Conservation (phyloP, 2,113 vertebrate species). For the Podocnemis expansa region DNA sequence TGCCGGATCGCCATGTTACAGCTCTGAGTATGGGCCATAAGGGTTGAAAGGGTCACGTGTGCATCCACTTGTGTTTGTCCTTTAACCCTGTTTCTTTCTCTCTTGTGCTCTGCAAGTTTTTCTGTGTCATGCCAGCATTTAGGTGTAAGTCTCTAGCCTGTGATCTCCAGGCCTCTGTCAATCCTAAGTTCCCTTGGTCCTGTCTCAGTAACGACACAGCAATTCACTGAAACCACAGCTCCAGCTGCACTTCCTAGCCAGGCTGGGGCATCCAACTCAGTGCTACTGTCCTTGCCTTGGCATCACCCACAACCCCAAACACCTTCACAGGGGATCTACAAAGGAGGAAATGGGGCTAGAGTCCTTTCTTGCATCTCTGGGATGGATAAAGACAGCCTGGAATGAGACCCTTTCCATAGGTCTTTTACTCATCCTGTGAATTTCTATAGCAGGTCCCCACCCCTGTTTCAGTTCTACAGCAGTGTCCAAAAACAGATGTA, state of each 20-base stretch:
- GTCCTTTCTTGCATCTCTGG: neutral
- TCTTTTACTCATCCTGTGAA: neutral
- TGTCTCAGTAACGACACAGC: no score
- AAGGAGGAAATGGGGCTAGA: neutral
- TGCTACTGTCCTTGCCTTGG: neutral
- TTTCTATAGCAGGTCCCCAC: neutral
- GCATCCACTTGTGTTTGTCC: neutral
- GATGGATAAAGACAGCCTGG: neutral
- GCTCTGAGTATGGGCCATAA: no score
- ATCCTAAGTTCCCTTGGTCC: no score
- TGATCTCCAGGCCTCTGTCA: no score
- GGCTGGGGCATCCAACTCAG: neutral
- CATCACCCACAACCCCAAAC: neutral
- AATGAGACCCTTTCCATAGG: neutral
- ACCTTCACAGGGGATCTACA: no score
- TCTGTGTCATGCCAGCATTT: neutral
- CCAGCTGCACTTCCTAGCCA: no score
- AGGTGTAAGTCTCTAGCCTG: neutral
- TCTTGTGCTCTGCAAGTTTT: neutral
- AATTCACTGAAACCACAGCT: no score
- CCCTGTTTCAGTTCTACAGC: neutral
- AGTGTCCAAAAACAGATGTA: neutral
- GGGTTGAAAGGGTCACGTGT: neutral
- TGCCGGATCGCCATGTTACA: no score
- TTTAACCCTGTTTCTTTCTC: neutral